Evolutionary conservation across 2,113 vertebrate genomes (phyloP).

Genomic region (Pelvicachromis taeniatus): DNA sequence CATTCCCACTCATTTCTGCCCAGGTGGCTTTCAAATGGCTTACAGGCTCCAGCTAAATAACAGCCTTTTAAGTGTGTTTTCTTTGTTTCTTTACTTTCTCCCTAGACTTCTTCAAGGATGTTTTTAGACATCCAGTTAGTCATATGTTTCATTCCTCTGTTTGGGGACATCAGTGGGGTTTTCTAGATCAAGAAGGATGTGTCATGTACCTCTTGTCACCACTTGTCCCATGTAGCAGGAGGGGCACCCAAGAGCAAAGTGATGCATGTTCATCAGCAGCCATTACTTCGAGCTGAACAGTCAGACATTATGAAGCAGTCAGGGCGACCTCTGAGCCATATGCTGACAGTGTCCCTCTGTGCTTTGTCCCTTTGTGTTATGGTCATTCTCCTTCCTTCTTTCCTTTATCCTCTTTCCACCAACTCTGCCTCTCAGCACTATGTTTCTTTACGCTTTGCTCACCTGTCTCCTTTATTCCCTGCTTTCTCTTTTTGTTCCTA

Average conservation of each 20-base stretch:
- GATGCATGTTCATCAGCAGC: conserved; percentile 51
- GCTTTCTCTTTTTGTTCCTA: background rate
- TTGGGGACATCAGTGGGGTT: conserved; percentile 8
- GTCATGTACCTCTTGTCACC: conserved; percentile 44
- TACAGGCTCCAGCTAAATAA: background rate
- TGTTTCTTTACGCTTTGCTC: conserved; percentile 7
- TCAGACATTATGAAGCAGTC: conserved; percentile 49
- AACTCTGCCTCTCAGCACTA: background rate
- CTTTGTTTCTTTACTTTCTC: background rate
- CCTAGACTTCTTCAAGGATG: background rate
- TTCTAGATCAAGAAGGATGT: conserved; percentile 33
- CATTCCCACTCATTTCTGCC: background rate
- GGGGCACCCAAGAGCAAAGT: conserved; percentile 22
- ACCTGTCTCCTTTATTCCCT: conserved; percentile 12
- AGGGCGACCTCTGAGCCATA: conserved; percentile 40
- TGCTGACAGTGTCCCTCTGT: conserved; percentile 60
- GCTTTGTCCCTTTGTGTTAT: conserved; percentile 61
- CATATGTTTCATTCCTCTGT: conserved; percentile 18
- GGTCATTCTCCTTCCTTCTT: conserved; percentile 6
- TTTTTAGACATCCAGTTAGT: background rate
- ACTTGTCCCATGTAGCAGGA: conserved; percentile 36
- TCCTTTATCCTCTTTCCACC: background rate
- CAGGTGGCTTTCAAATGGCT: conserved; percentile 42
- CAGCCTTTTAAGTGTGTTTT: background rate
- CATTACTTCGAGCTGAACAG: conserved; percentile 51